Conservation (phyloP, 1,140 invertebrate genomes). For the Acyrthosiphon pisum region DNA sequence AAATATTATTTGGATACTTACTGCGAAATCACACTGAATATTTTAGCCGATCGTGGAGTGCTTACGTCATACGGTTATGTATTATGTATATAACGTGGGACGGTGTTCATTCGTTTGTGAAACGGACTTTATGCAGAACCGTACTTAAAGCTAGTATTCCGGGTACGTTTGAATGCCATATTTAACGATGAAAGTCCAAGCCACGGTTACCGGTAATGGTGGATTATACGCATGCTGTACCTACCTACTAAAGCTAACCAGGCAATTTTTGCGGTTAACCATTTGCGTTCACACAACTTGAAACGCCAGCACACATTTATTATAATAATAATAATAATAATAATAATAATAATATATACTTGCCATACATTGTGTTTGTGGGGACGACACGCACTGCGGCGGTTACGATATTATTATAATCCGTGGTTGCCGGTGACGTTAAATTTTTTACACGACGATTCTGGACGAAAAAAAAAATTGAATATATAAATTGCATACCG, state of each 20-base stretch:
- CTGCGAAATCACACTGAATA: not conserved
- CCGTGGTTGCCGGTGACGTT: not conserved
- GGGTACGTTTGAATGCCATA: slow-evolving; percentile 23
- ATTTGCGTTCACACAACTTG: slow-evolving; percentile 15
- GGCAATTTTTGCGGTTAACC: slow-evolving; percentile 33
- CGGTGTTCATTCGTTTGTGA: slow-evolving; percentile 43
- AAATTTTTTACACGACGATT: not conserved
- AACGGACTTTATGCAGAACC: slow-evolving; percentile 44
- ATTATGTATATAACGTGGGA: not conserved
- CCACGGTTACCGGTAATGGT: slow-evolving; percentile 16
- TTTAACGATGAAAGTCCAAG: slow-evolving; percentile 39
- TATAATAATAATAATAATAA: no score
- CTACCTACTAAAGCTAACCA: slow-evolving; percentile 33
- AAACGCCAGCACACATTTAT: not conserved
- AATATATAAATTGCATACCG: not conserved
- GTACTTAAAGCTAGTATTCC: slow-evolving; percentile 36
- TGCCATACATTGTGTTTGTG: not conserved
- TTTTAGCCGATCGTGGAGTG: not conserved
- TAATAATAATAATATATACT: not conserved
- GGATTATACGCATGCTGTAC: slow-evolving; percentile 19
- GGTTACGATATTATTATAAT: not conserved
- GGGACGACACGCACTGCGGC: not conserved
- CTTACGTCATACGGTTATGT: not conserved
- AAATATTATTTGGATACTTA: not conserved
- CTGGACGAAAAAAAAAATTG: not conserved